Percentiles rank a stretch among this genome's conserved stretches.
Conservation (phyloP, 1,140 invertebrate genomes). For the Catajapyx aquilonaris region DNA sequence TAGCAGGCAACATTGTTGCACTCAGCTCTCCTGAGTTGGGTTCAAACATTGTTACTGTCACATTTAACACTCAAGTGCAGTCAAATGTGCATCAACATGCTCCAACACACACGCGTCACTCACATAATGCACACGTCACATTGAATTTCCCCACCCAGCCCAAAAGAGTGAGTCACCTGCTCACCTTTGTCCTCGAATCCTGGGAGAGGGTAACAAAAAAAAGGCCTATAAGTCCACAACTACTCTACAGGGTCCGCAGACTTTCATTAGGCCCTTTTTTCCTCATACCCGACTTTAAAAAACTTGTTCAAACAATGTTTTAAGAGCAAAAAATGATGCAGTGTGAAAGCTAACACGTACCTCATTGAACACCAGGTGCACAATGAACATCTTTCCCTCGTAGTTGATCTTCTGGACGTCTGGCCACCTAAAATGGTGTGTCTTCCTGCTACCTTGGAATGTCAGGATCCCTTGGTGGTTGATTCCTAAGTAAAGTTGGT, state of each 20-base stretch:
- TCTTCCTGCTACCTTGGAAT: conserved; percentile 78
- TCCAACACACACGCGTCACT: no score
- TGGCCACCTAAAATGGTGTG: conserved; percentile 85
- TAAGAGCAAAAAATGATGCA: background rate
- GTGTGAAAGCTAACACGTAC: conserved; percentile 19
- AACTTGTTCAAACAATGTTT: conserved; percentile 2
- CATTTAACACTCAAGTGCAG: no score
- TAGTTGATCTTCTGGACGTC: conserved; percentile 92
- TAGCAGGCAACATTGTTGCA: no score
- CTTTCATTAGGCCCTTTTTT: conserved; percentile 4
- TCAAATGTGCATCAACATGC: no score
- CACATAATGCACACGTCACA: no score
- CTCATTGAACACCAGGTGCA: conserved; percentile 57
- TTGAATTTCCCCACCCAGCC: no score
- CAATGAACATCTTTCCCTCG: conserved; percentile 95
- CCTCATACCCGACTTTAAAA: background rate
- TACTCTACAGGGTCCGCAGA: background rate
- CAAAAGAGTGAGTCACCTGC: no score
- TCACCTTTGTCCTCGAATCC: conserved; percentile 38
- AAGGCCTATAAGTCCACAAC: no score
- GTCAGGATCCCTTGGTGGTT: conserved; percentile 87
- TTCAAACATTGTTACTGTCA: no score
- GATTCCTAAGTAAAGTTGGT: conserved; percentile 80
- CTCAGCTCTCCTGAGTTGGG: no score
- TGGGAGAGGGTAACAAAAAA: conserved; percentile 18